phyloP scores from a whole-genome alignment of 1,140 invertebrate species.

The Scaptomyza hsui region DNA sequence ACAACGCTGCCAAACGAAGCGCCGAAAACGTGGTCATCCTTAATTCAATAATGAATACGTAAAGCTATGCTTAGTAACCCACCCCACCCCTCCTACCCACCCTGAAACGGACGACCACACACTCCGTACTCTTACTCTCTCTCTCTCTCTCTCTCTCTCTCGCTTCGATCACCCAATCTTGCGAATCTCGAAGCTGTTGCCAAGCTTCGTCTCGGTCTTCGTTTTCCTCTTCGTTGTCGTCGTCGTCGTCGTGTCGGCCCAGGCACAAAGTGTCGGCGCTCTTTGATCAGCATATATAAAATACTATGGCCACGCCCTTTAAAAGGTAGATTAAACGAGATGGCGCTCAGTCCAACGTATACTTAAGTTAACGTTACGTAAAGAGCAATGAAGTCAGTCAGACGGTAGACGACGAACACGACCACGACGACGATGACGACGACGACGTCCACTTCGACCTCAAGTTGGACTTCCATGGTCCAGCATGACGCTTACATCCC shows the following conservation, averaged over 20 bases:
- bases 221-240: neutral
- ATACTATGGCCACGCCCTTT: slow-evolving; percentile 83
- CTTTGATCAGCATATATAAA: slow-evolving; percentile 84
- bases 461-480: slow-evolving; percentile 35
- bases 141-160: slow-evolving; percentile 3
- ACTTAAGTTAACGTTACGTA: slow-evolving; percentile 80
- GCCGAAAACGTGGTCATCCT: slow-evolving; percentile 78
- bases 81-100: neutral
- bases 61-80: slow-evolving; percentile 31
- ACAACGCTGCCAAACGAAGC: slow-evolving; percentile 63
- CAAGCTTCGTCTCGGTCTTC: slow-evolving; percentile 21
- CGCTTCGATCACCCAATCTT: neutral
- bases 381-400: slow-evolving; percentile 82
- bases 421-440: slow-evolving; percentile 22
- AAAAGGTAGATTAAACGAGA: slow-evolving; percentile 84
- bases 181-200: neutral
- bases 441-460: slow-evolving; percentile 23
- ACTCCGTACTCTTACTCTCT: slow-evolving; percentile 24
- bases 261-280: slow-evolving; percentile 73
- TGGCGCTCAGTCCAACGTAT: slow-evolving; percentile 81
- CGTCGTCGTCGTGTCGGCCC: slow-evolving; percentile 30
- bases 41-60: slow-evolving; percentile 82
- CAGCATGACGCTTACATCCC: slow-evolving; percentile 59
- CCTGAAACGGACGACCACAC: slow-evolving; percentile 30
- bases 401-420: slow-evolving; percentile 50